Conservation (phyloP, 2,888 invertebrate species). For the Drosophila cracens region DNA sequence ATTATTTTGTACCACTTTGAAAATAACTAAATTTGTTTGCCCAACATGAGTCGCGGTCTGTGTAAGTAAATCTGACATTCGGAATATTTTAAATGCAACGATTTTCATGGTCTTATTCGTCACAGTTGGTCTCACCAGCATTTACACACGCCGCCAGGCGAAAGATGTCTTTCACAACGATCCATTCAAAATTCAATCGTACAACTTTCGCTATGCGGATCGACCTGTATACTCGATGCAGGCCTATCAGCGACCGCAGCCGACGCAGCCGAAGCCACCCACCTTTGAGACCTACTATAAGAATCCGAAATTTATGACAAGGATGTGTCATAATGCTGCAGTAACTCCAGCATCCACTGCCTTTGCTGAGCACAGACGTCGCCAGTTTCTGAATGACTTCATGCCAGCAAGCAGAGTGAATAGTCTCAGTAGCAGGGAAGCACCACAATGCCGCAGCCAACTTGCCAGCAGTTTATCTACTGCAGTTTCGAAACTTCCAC, state of each 20-base stretch:
- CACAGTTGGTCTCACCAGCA: conserved; percentile 37
- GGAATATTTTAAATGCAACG: not conserved
- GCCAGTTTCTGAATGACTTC: conserved; percentile 56
- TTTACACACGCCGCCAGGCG: conserved; percentile 55
- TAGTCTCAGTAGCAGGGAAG: not conserved
- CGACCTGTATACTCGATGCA: conserved; percentile 63
- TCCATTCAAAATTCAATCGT: conserved; percentile 83
- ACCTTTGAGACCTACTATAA: conserved; percentile 69
- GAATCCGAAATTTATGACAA: conserved; percentile 66
- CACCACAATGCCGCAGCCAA: not conserved
- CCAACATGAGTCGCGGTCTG: conserved; percentile 53
- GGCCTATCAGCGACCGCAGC: conserved; percentile 43
- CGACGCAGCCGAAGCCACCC: not conserved
- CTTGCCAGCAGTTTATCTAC: conserved; percentile 1
- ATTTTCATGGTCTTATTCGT: not conserved
- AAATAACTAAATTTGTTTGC: conserved; percentile 52
- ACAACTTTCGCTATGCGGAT: conserved; percentile 82
- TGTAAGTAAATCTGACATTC: conserved; percentile 39
- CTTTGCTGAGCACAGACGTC: conserved; percentile 63
- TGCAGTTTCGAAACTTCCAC: conserved; percentile 26
- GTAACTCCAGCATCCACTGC: conserved; percentile 19
- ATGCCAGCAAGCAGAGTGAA: conserved; percentile 9
- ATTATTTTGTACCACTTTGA: conserved; percentile 39
- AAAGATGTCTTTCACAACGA: conserved; percentile 79
- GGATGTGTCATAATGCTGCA: not conserved